A percentile compares a stretch with the other conserved stretches of the same genome.
Conservation (phyloP, 2,888 invertebrate species). For the Homarus gammarus region DNA sequence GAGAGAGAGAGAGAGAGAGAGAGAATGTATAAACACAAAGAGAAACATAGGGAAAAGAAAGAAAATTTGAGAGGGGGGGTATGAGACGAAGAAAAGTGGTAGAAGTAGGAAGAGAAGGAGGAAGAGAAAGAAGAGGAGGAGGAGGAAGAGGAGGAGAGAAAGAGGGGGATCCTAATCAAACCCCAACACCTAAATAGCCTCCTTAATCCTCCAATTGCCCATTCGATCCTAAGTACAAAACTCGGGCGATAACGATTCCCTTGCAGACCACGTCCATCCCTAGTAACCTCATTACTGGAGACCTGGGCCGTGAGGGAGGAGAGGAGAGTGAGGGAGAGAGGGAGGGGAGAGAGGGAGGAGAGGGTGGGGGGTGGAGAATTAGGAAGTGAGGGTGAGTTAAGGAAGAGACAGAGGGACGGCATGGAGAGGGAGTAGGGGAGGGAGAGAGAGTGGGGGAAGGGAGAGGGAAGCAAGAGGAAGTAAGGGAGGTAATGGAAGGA, state of each 20-base stretch:
- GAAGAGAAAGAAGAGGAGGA: background rate
- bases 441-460: background rate
- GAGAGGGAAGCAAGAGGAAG: background rate
- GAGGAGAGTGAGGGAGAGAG: constrained; percentile 15
- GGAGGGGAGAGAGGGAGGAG: background rate
- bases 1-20: background rate
- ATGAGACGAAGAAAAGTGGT: background rate
- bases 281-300: background rate
- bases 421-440: background rate
- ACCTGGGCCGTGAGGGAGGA: too few relatives aligned
- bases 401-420: background rate
- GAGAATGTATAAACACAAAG: too few relatives aligned
- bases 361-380: background rate
- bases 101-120: background rate
- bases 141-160: background rate
- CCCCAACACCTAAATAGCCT: constrained; percentile 4
- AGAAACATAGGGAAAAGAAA: too few relatives aligned
- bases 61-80: background rate
- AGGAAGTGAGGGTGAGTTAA: too few relatives aligned
- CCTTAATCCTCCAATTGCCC: background rate
- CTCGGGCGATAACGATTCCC: constrained; percentile 12
- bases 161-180: background rate
- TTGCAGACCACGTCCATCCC: background rate
- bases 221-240: constrained; percentile 7
- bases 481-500: background rate